These are phyloP conservation scores for Achroia grisella DNA, from an alignment of 1,140 invertebrate species.

Conservation along the genomic window DNA sequence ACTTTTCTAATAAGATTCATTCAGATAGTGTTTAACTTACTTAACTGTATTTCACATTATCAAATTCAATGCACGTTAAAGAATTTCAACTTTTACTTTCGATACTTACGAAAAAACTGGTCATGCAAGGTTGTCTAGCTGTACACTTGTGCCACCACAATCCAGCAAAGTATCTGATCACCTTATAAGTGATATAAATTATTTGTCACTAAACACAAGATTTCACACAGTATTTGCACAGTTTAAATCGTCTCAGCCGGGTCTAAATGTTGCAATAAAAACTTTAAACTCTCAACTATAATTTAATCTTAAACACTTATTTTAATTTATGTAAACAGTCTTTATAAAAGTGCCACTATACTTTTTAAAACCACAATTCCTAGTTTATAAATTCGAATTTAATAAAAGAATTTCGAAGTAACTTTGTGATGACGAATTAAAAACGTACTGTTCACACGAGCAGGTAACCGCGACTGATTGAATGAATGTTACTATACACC, in stretches of 20 bases:
- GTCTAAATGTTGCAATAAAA: not conserved
- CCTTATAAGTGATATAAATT: conserved; percentile 2
- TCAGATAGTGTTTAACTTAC: not conserved
- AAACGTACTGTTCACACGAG: not conserved
- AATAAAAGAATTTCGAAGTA: too few species aligned
- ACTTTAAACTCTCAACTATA: too few species aligned
- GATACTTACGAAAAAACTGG: conserved; percentile 17
- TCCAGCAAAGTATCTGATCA: conserved; percentile 2
- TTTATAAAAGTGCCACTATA: too few species aligned
- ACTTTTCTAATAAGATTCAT: too few species aligned
- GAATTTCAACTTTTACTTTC: conserved; percentile 18
- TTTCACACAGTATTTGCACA: conserved; percentile 5
- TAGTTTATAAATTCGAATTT: too few species aligned
- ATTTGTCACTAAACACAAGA: conserved; percentile 6
- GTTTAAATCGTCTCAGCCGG: not conserved
- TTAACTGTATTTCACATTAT: not conserved
- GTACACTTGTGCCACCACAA: not conserved
- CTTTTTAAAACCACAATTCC: too few species aligned
- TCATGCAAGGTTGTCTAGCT: conserved; percentile 5
- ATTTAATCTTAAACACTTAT: too few species aligned
- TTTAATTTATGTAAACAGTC: too few species aligned
- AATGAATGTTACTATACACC: not conserved
- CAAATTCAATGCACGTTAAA: not conserved
- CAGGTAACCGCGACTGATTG: not conserved
- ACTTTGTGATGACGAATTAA: too few species aligned